A percentile compares a stretch with the other conserved stretches of the same genome.
phyloP scores from a whole-genome alignment of 1,140 invertebrate genomes.

The Pantala flavescens region DNA sequence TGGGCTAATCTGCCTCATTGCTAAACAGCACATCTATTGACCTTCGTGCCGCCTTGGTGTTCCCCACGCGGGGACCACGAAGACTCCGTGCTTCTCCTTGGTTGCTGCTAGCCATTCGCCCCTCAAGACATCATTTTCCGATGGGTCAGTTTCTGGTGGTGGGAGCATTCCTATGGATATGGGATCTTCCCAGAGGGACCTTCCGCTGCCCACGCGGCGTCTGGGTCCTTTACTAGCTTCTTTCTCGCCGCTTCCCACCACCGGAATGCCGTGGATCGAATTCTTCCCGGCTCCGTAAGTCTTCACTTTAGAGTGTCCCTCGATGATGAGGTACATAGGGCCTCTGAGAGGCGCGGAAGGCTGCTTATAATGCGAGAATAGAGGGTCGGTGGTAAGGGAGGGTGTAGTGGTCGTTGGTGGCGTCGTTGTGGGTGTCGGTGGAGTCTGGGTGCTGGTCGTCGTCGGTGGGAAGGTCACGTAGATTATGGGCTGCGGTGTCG shows the following conservation, averaged over 20 bases:
- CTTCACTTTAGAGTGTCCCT: conserved; percentile 72
- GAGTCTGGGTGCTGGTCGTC: conserved; percentile 20
- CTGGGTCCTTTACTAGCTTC: neutral
- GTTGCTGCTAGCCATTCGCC: neutral
- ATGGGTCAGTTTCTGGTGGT: neutral
- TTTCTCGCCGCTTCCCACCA: neutral
- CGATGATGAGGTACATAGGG: conserved; percentile 66
- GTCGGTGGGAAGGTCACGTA: conserved; percentile 3
- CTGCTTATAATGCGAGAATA: conserved; percentile 52
- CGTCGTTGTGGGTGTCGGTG: conserved; percentile 14
- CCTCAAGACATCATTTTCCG: neutral
- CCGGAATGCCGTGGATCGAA: conserved; percentile 21
- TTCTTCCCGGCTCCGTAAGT: conserved; percentile 58
- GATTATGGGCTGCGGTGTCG: neutral
- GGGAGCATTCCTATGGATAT: neutral
- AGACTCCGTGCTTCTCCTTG: neutral
- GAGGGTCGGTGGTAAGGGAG: conserved; percentile 40
- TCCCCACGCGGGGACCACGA: neutral
- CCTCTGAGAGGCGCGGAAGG: conserved; percentile 47
- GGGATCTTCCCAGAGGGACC: neutral
- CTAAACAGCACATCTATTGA: neutral
- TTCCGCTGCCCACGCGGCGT: neutral
- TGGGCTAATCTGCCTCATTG: too few species aligned
- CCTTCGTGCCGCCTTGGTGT: neutral
- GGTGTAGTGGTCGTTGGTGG: conserved; percentile 24